These are phyloP conservation scores for Geothlypis trichas DNA, from an alignment of 2,113 vertebrate genomes.

Conservation along the genomic window DNA sequence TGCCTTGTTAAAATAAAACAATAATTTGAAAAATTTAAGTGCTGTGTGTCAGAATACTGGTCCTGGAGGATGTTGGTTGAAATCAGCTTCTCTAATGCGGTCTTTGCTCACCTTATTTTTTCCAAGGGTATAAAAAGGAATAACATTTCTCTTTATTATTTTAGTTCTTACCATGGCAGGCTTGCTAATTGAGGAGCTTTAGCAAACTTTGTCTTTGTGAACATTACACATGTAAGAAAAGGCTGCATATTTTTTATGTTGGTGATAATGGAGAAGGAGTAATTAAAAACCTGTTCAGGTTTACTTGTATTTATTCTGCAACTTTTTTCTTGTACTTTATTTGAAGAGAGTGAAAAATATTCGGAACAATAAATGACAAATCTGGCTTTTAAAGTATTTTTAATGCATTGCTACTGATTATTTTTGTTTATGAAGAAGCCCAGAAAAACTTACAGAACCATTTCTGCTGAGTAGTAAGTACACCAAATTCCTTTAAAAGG, in stretches of 20 bases:
- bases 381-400: constrained; percentile 3
- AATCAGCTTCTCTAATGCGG: neutral
- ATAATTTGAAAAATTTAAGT: neutral
- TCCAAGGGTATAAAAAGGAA: neutral
- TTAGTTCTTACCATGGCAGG: neutral
- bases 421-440: neutral
- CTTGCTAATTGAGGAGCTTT: neutral
- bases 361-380: constrained; percentile 38
- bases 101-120: neutral
- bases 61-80: neutral
- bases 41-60: neutral
- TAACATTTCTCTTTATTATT: neutral
- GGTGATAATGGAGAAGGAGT: neutral
- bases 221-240: neutral
- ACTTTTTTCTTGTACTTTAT: constrained; percentile 8
- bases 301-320: constrained; percentile 44
- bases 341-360: constrained; percentile 45
- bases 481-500: neutral
- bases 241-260: constrained; percentile 13
- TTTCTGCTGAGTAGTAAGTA: neutral
- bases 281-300: neutral
- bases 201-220: neutral
- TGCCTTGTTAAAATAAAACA: neutral
- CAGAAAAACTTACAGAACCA: neutral
- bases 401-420: neutral